Conservation (phyloP, 2,888 invertebrate genomes). For the Ditula angustiorana region DNA sequence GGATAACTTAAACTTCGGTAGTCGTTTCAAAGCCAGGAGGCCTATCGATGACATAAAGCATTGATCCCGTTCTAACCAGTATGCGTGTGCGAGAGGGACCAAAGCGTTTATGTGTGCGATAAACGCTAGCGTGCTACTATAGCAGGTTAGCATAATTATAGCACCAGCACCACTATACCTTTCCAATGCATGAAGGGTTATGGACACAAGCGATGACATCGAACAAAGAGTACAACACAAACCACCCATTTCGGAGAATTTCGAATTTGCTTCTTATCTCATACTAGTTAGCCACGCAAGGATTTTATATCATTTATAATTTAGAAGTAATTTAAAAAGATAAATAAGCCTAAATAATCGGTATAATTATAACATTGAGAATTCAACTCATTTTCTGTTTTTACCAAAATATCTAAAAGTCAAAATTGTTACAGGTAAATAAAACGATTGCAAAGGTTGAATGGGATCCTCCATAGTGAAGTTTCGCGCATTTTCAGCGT, state of each 20-base stretch:
- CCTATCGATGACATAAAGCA: too few relatives aligned
- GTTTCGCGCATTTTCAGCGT: too few relatives aligned
- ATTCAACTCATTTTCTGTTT: background rate
- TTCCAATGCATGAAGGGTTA: slow-evolving; percentile 70
- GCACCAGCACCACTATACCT: slow-evolving; percentile 54
- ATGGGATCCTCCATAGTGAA: too few relatives aligned
- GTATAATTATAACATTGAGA: slow-evolving; percentile 1
- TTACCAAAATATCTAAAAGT: background rate
- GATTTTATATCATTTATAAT: background rate
- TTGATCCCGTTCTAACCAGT: too few relatives aligned
- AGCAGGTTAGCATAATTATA: background rate
- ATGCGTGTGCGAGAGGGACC: too few relatives aligned
- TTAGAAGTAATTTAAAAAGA: background rate
- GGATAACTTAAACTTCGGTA: too few relatives aligned
- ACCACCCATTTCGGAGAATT: slow-evolving; percentile 68
- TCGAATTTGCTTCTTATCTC: slow-evolving; percentile 12
- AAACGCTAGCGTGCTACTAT: too few relatives aligned
- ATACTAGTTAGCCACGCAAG: too few relatives aligned
- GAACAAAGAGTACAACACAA: slow-evolving; percentile 64
- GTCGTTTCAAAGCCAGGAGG: too few relatives aligned
- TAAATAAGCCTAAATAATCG: background rate
- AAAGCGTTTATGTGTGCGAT: too few relatives aligned
- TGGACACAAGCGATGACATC: slow-evolving; percentile 69
- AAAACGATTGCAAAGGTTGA: background rate
- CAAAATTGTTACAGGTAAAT: background rate